Base-by-base conservation (phyloP, 2,797 vertebrate genomes). In the Spea hammondii region DNA sequence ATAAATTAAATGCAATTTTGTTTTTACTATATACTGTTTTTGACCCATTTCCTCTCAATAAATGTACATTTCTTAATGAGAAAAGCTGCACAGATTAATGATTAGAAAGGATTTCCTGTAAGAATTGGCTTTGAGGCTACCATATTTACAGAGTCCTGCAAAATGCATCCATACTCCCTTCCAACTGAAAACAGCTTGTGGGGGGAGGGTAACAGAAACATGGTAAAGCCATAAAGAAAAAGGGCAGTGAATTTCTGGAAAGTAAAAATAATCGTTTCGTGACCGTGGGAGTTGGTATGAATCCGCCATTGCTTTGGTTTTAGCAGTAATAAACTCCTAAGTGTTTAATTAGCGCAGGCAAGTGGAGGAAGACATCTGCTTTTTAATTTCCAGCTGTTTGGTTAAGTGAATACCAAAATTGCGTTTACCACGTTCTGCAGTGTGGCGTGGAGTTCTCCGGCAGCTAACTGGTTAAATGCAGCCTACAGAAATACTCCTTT, bases 161-260 rank as follows among this genome's bases (percentile, higher is more conserved):
- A 72, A 73, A 67, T 71, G 12, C 47, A 46, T 73, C 72, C 55
- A 68, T 74, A 60, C 71, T 59, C 11, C 12, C 4, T 13, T 50
- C 46, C 71, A 69, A 74, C 69, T 79, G 47, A 8, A 79, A 73
- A 68, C 70, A 73, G 53, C 71, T 74, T 32, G 32, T 2, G 71
- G 62, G 48, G 55, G 45, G 44, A 71, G 17, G 10, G 78, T 49
- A 71, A n/a, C 10, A 5, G 7, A 10, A 49, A n/a, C 14, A 14
- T 32, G 62, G 51, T 57, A 7, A 62, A 70, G 64, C 11, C 3
- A 8, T 8, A 70, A 53, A 65, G 45, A 62, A 76, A 59, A 48
- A 13, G 44, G 13, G 17, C 13, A 50, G n/a, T 17, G 47, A 49
- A 49, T 55, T 72, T 44, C 6, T 54, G 5, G 32, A 4, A 11